A percentile compares a stretch with the other conserved stretches of the same genome.
These are phyloP conservation scores for Parotia lawesii DNA, from an alignment of 2,113 vertebrate genomes.

Conservation along the genomic window DNA sequence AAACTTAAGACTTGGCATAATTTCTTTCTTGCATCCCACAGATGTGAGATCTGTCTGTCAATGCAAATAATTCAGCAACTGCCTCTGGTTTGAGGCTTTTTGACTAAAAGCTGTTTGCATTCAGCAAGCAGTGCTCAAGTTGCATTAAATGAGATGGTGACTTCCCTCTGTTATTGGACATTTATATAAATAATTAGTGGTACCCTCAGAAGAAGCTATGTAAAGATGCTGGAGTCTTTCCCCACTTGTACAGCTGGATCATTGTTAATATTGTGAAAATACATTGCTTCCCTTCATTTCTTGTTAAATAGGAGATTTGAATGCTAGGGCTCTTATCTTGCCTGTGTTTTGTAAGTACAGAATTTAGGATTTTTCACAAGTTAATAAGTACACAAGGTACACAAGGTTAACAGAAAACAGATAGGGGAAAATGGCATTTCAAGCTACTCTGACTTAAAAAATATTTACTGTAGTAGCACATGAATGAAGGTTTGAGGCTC, in stretches of 20 bases:
- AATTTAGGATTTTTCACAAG: not conserved
- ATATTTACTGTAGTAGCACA: not conserved
- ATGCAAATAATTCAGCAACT: not conserved
- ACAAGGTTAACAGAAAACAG: not conserved
- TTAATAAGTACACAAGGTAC: not conserved
- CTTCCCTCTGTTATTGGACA: not conserved
- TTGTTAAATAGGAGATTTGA: not conserved
- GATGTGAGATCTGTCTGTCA: not conserved
- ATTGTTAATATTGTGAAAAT: not conserved
- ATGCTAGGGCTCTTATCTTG: not conserved
- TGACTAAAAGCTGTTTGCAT: not conserved
- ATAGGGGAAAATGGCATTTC: not conserved
- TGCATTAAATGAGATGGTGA: not conserved
- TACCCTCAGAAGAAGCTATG: not conserved
- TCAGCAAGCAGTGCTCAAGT: not conserved
- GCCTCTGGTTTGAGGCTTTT: not conserved
- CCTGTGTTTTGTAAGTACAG: not conserved
- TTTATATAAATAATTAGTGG: not conserved
- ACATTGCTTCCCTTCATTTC: not conserved
- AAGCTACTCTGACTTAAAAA: not conserved
- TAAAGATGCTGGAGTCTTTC: not conserved
- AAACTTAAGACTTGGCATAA: not conserved
- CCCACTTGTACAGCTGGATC: not conserved
- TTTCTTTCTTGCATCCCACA: not conserved
- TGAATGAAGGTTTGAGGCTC: not conserved